Conservation (phyloP, 2,888 invertebrate species). For the Drosophila dives region DNA sequence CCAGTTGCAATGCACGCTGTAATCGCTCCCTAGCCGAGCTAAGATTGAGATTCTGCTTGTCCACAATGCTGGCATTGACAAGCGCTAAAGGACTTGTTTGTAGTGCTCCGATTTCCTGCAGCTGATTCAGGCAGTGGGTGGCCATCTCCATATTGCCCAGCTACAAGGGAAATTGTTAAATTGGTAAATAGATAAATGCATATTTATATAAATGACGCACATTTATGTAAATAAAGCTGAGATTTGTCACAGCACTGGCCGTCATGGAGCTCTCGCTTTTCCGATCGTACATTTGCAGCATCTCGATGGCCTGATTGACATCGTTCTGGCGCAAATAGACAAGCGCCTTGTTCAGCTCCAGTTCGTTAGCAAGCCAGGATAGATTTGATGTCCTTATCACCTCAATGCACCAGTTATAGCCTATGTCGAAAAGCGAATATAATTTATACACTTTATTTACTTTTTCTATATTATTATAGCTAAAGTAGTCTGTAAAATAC, state of each 20-base stretch:
- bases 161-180: constrained; percentile 84
- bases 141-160: constrained; percentile 93
- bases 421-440: constrained; percentile 41
- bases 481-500: neutral
- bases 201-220: constrained; percentile 58
- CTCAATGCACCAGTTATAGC: constrained; percentile 95
- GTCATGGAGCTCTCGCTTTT: constrained; percentile 92
- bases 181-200: neutral
- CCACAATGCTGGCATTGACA: constrained; percentile 94
- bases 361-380: constrained; percentile 92
- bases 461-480: neutral
- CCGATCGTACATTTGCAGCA: constrained; percentile 93
- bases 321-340: constrained; percentile 93
- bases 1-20: constrained; percentile 91
- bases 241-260: constrained; percentile 93
- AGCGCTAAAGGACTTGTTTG: constrained; percentile 92
- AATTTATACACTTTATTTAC: neutral
- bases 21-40: constrained; percentile 90
- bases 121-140: constrained; percentile 90
- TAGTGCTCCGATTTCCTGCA: constrained; percentile 88
- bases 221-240: constrained; percentile 90
- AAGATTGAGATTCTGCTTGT: constrained; percentile 89
- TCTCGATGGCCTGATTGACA: constrained; percentile 92
- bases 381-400: constrained; percentile 96
- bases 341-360: constrained; percentile 96